Base-by-base conservation (phyloP, 2,113 vertebrate species). In the Petrocephalus zakoni region DNA sequence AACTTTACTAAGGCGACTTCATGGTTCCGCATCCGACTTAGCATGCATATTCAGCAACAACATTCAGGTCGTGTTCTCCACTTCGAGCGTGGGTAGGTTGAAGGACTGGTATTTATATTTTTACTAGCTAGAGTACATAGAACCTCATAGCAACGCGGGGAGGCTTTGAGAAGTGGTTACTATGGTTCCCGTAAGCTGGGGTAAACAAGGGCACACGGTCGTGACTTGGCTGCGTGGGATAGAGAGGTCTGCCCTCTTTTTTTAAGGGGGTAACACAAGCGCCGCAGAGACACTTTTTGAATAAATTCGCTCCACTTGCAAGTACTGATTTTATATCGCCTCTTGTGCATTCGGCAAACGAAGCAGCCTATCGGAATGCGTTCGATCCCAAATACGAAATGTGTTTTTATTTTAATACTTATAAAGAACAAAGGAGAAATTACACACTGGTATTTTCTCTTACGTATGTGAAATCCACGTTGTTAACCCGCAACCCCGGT, bases 131-230 rank as follows among this genome's bases (percentile, higher is more conserved):
- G 90, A 94, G 91, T 93, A 94, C 93, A 93, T 92, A 92, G 89
- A 89, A 92, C 95, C 93, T 90, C 95, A 92, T 95, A 93, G 95
- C 95, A 96, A 96, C 95, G 88, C 91, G 92, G 94, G 95, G 93
- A 95, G 93, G 94, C 95, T 94, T 95, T 92, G 95, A 95, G 94
- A 95, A 95, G 94, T 92, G 93, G 95, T 96, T 94, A 90, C 94
- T 94, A 94, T 95, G 94, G 95, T 92, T 91, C 85, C 86, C 29
- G 58, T 58, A 87, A 88, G 86, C 75, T 85, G 91, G 90, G 88
- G 90, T 89, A 90, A 91, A 91, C 88, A 90, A 91, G 90, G 42
- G 21, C 37, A 34, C 53, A 81, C 52, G 52, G 53, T 78, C 51
- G 89, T 89, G 89, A 90, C 86, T 88, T 88, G 89, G 75, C 89